Base-by-base conservation (phyloP, 2,888 invertebrate genomes). In the Idaea aversata region DNA sequence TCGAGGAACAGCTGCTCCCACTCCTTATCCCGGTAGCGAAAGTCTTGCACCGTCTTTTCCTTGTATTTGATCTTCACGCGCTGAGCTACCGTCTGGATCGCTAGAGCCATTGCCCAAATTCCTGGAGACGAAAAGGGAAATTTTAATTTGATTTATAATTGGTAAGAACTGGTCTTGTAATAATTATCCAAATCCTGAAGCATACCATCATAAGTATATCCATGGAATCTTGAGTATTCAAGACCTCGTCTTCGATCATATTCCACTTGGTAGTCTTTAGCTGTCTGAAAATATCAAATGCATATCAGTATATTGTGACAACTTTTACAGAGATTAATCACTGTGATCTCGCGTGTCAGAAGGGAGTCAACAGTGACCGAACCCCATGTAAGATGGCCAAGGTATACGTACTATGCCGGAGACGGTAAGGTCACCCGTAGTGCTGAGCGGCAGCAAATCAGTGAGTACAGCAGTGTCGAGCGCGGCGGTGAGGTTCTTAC, bases 71-170 rank as follows among this genome's bases (percentile, higher is more conserved):
- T 91, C 68, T 95, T 94, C 61, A 96, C 95, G 73, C 95, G 93
- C 75, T 96, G 95, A 0, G 98, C 96, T 34, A 98, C 98, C 73
- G 96, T 96, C 82, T 99, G 97, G 68, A 99, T 97, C 0, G 99
- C 99, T 68, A 98, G 88, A 0, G 99, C 99, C 74, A 99, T 97
- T 0, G 99, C 98, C 99, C 99, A 99, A 73, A 99, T 97, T 5
- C 95, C 93, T 93, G 25, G 0, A 77, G 74, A 59, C 38, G 61
- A 6, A 35, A 38, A 7, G 16, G 10, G n/a, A n/a, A 61, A 34
- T 47, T 38, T n/a, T 36, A 10, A 34, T 16, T 16, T 35, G 57
- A 10, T 60, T 5, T 38, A 38, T n/a, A 25, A 25, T 25, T 25
- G 25, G 25, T 25, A 47, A 47, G 3, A 4, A 2, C 13, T 47